Evolutionary conservation across 2,113 vertebrate genomes (phyloP), one percentile per base, ranked within the genome.

Genomic region (Pedionomus torquatus): DNA sequence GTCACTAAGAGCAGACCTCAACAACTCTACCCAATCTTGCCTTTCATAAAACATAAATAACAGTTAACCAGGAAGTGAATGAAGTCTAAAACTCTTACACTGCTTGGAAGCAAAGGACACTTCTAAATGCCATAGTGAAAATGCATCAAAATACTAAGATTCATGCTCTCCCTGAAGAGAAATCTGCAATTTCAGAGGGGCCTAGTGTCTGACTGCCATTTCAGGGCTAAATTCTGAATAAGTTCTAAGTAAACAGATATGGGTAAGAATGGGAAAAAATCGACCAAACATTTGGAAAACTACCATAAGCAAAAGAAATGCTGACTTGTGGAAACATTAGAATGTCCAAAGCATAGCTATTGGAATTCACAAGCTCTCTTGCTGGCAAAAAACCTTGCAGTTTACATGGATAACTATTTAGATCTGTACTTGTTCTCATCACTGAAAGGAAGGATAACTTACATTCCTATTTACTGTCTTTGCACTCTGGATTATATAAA

Each of bases 191-290:
- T 88, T 85, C 3, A 5, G 24, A 65, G 31, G 20, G 82, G 10
- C 5, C 16, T 74, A 81, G 17, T 14, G 35, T 25, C 11, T 0
- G 2, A 31, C 60, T 13, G 46, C 13, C 0, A 0, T 64, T 92
- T 87, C 60, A 69, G 37, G 23, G 13, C 2, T 49, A 46, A 69
- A 77, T 81, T 55, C 16, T 64, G 57, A 76, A 49, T 20, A 57
- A 52, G 2, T 63, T 92, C 54, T 64, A 87, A 83, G 64, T 54
- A 58, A 79, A 33, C 6, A 71, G 25, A 10, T 24, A 12, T 23
- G 8, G 9, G 44, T 55, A 4, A 71, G 7, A 76, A 51, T 28
- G 13, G 23, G 2, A 48, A 21, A 37, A 55, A 78, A 52, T 26
- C 5, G 33, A 64, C 7, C 4, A 52, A 93, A 33, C 5, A 52